Evolutionary conservation across 1,140 invertebrate genomes (phyloP).

Genomic region (Drosophila obscura): DNA sequence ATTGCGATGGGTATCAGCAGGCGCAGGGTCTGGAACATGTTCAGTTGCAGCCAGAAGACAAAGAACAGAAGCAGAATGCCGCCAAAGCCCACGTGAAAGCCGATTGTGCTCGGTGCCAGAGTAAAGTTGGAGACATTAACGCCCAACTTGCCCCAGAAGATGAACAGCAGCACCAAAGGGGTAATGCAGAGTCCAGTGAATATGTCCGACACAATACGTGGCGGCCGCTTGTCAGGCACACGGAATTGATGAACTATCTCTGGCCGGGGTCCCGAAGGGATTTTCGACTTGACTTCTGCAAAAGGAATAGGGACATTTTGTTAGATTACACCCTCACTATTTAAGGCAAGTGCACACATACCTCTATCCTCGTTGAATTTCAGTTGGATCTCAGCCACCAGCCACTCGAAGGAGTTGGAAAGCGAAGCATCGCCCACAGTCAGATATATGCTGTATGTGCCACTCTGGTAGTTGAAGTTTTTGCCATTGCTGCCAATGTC

Average conservation of each 20-base stretch:
- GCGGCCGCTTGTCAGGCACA: slow-evolving; percentile 94
- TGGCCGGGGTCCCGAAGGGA: slow-evolving; percentile 86
- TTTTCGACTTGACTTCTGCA: slow-evolving; percentile 76
- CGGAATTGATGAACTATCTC: slow-evolving; percentile 97
- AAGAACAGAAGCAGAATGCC: slow-evolving; percentile 94
- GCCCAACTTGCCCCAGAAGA: slow-evolving; percentile 94
- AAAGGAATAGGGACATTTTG: neutral
- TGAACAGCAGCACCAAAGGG: slow-evolving; percentile 93
- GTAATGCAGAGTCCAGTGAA: slow-evolving; percentile 93
- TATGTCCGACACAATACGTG: slow-evolving; percentile 93
- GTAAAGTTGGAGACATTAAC: slow-evolving; percentile 95
- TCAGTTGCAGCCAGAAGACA: slow-evolving; percentile 95
- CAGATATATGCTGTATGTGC: slow-evolving; percentile 92
- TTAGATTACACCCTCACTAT: neutral
- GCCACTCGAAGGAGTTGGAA: slow-evolving; percentile 95
- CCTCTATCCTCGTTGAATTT: slow-evolving; percentile 87
- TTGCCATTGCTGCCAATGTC: slow-evolving; percentile 92
- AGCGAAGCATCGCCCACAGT: slow-evolving; percentile 96
- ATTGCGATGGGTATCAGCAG: slow-evolving; percentile 93
- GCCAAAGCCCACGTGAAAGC: slow-evolving; percentile 94
- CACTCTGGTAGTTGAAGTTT: slow-evolving; percentile 91
- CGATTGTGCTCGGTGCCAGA: slow-evolving; percentile 90
- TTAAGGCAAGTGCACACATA: neutral
- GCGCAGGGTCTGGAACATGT: slow-evolving; percentile 98
- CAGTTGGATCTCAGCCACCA: slow-evolving; percentile 90